Evolutionary conservation across 2,797 vertebrate species (phyloP).

Genomic region (Pangasius djambal): DNA sequence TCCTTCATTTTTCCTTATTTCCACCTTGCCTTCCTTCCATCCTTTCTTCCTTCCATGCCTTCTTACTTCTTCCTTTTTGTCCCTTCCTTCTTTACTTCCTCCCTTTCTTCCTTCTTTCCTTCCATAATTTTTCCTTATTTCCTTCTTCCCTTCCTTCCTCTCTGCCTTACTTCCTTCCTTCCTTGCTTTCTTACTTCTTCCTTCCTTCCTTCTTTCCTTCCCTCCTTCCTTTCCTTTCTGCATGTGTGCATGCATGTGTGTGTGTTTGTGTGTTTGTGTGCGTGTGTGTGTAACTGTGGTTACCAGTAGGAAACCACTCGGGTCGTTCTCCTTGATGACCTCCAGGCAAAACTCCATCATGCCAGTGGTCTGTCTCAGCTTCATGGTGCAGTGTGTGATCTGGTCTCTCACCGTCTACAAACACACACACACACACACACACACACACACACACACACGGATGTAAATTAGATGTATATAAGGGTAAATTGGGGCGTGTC

Average conservation of each 20-base stretch:
- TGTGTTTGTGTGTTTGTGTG: not conserved
- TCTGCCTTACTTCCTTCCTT: not conserved
- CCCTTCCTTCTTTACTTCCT: not conserved
- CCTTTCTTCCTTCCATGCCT: not conserved
- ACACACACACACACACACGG: constrained; percentile 32
- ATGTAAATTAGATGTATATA: not conserved
- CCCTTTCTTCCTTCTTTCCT: too few relatives aligned
- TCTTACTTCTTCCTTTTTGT: not conserved
- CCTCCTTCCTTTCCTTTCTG: not conserved
- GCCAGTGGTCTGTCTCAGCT: constrained; percentile 96
- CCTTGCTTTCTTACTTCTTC: not conserved
- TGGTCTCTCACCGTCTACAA: constrained; percentile 95
- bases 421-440: constrained; percentile 38
- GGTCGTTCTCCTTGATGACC: constrained; percentile 96
- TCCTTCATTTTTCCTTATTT: not conserved
- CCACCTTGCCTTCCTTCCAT: not conserved
- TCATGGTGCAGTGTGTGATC: constrained; percentile 98
- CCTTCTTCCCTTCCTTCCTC: not conserved
- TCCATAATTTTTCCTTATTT: not conserved
- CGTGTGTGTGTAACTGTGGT: not conserved
- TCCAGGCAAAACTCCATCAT: constrained; percentile 98
- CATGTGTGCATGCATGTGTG: not conserved
- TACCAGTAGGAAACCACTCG: constrained; percentile 96
- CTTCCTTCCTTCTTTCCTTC: not conserved
- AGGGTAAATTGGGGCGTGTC: not conserved